phyloP scores from a whole-genome alignment of 2,113 vertebrate species.

The Lycocorax pyrrhopterus region DNA sequence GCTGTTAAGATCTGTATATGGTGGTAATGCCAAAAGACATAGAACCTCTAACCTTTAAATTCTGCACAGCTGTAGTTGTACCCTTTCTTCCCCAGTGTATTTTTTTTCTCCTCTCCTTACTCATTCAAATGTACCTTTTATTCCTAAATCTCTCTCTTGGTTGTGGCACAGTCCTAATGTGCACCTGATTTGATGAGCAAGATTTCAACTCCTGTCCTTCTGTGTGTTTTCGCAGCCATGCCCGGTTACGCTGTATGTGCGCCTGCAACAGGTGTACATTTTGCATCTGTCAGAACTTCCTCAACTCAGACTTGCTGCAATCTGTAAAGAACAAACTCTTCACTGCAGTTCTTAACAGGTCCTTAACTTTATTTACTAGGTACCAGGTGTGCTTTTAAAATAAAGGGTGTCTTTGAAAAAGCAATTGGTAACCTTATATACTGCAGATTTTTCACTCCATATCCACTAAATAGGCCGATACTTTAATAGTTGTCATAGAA shows the following conservation, averaged over 20 bases:
- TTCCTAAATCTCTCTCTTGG: constrained; percentile 68
- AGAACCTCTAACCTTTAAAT: constrained; percentile 8
- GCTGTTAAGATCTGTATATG: neutral
- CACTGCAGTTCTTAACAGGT: constrained; percentile 97
- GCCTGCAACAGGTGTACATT: constrained; percentile 97
- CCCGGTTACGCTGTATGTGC: constrained; percentile 95
- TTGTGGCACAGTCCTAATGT: constrained; percentile 72
- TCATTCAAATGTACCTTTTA: constrained; percentile 72
- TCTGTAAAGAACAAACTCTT: constrained; percentile 96
- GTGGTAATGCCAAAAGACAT: neutral
- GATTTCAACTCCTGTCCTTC: constrained; percentile 80
- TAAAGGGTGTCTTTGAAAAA: constrained; percentile 63
- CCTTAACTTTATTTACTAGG: constrained; percentile 82
- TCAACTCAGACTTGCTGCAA: constrained; percentile 97
- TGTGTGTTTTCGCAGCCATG: constrained; percentile 93
- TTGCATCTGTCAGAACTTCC: constrained; percentile 99
- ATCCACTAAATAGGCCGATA: constrained; percentile 61
- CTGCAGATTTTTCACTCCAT: constrained; percentile 68
- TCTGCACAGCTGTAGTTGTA: constrained; percentile 78
- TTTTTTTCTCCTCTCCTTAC: constrained; percentile 58
- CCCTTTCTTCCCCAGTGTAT: constrained; percentile 61
- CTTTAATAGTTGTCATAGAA: neutral
- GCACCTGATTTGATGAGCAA: constrained; percentile 66
- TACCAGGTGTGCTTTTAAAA: constrained; percentile 79
- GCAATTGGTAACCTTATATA: constrained; percentile 45